phyloP scores from a whole-genome alignment of 2,888 invertebrate species.

The Antheraea yamamai region DNA sequence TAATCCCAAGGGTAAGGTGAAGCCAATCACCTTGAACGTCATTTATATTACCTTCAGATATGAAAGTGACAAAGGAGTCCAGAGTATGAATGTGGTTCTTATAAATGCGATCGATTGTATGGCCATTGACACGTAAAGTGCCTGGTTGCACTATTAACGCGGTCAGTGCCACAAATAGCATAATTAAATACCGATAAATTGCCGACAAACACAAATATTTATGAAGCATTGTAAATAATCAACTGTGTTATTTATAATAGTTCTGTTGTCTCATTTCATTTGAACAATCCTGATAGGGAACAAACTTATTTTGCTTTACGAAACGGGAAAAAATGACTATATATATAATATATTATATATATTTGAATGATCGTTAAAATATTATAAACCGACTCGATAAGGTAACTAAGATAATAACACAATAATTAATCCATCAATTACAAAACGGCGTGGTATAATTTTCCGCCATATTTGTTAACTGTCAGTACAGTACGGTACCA shows the following conservation, averaged over 20 bases:
- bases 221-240: neutral
- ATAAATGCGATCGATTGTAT: conserved; percentile 25
- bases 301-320: neutral
- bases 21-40: neutral
- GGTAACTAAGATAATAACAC: conserved; percentile 56
- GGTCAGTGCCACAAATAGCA: conserved; percentile 9
- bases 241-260: neutral
- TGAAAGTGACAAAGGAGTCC: neutral
- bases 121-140: conserved; percentile 41
- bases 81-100: neutral
- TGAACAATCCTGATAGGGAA: neutral
- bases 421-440: conserved; percentile 42
- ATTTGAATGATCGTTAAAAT: neutral
- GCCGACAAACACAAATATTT: conserved; percentile 40
- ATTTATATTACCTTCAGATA: neutral
- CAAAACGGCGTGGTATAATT: conserved; percentile 43
- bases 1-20: neutral
- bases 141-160: conserved; percentile 33
- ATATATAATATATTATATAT: too few relatives aligned
- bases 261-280: neutral
- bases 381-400: conserved; percentile 27
- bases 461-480: neutral
- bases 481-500: conserved; percentile 23
- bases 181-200: conserved; percentile 1
- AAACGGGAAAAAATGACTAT: too few relatives aligned